Conservation (phyloP, 1,140 invertebrate genomes). For the Pogonus chalceus region DNA sequence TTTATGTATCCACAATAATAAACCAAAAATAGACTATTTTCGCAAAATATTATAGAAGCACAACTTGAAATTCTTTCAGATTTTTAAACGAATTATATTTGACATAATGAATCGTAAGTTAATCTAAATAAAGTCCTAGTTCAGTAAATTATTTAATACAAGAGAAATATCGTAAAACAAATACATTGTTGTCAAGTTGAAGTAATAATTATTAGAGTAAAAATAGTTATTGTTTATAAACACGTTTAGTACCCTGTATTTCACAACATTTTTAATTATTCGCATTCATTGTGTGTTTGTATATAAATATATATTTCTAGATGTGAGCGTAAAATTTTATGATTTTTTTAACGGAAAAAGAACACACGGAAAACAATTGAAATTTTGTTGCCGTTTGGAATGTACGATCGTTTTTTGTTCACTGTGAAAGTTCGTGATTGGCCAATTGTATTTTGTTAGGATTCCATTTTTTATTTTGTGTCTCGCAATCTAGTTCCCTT, state of each 20-base stretch:
- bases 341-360: neutral
- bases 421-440: constrained; percentile 1
- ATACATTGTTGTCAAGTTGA: no score
- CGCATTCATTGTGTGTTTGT: neutral
- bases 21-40: no score
- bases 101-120: no score
- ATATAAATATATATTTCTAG: neutral
- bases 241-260: neutral
- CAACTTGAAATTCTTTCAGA: no score
- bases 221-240: neutral
- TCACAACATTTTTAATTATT: constrained; percentile 1
- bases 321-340: neutral
- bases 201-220: neutral
- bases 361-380: neutral
- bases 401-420: neutral
- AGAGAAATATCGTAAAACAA: no score
- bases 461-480: no score
- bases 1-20: no score
- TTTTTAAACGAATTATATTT: no score
- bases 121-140: no score
- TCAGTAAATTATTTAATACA: no score
- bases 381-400: neutral
- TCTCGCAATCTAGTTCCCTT: no score
- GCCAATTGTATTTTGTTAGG: constrained; percentile 1
- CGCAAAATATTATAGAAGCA: no score